Conservation (phyloP, 2,113 vertebrate genomes). For the Eleginops maclovinus region DNA sequence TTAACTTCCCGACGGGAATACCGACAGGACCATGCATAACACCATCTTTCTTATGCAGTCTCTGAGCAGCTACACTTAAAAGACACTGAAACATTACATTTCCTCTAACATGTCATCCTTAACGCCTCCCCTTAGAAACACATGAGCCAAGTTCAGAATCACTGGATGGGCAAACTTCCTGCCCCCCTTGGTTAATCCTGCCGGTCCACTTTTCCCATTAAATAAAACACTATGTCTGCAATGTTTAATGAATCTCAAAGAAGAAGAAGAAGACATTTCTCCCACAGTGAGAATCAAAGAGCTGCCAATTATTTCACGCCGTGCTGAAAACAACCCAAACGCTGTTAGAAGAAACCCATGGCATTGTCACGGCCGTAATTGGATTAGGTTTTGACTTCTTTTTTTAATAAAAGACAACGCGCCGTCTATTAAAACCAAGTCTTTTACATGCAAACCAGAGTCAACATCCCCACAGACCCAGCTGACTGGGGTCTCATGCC, state of each 20-base stretch:
- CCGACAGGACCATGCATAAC: no score
- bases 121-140: no score
- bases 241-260: not conserved
- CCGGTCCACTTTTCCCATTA: not conserved
- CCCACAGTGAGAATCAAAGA: not conserved
- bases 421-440: not conserved
- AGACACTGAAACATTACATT: no score
- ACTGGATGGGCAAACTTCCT: not conserved
- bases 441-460: not conserved
- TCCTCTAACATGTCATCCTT: no score
- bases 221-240: not conserved
- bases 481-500: constrained; percentile 1
- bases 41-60: no score
- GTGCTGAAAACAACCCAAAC: not conserved
- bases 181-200: not conserved
- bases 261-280: not conserved
- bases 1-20: no score
- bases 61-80: no score
- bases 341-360: fast-evolving
- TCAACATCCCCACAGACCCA: not conserved
- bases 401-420: not conserved
- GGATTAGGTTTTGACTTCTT: not conserved
- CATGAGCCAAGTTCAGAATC: no score
- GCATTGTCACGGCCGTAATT: not conserved
- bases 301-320: not conserved